Evolutionary conservation across 2,797 vertebrate species (phyloP), one percentile per base, ranked within the genome.

Genomic region (Aulostomus chinensis): DNA sequence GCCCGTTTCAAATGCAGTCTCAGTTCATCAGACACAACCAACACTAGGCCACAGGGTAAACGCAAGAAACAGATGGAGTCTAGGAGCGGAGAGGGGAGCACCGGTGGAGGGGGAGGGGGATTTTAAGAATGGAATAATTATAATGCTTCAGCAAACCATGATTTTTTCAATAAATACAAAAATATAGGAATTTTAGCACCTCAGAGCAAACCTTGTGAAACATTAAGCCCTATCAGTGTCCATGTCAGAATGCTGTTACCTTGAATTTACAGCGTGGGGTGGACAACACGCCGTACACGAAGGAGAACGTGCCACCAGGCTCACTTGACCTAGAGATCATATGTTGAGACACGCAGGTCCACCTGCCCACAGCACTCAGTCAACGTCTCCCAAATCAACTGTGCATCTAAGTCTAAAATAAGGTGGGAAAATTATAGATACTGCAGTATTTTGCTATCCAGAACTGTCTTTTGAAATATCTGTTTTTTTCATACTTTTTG

Each of bases 41-140:
- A 60, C 74, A 64, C 73, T 68, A 60, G 61, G 74, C 82, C 78
- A 81, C 69, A 16, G 70, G 78, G 81, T 64, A 68, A 78, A 83
- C 56, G 62, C 67, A 77, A 82, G 78, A 86, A 85, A 80, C 86
- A 89, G 75, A 81, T 68, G 85, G 85, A 84, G 81, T 56, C 46
- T 54, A 40, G 52, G 43, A 65, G 55, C 42, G 25, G 67, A 73
- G 46, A 49, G 37, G 51, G 48, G 30, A 26, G 45, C 28, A 20
- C 22, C 46, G 15, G 18, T 25, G 55, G 51, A 13, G 6, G 9
- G 68, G 61, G 32, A 22, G 46, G 37, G 61, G 51, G 13, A 3
- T 24, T 54, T 53, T 50, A 25, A n/a, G n/a, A n/a, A n/a, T n/a
- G 13, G 32, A 9, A 16, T 18, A 5, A n/a, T 28, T 13, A 21